phyloP scores from a whole-genome alignment of 2,888 invertebrate genomes.

The Andrena haemorrhoa region DNA sequence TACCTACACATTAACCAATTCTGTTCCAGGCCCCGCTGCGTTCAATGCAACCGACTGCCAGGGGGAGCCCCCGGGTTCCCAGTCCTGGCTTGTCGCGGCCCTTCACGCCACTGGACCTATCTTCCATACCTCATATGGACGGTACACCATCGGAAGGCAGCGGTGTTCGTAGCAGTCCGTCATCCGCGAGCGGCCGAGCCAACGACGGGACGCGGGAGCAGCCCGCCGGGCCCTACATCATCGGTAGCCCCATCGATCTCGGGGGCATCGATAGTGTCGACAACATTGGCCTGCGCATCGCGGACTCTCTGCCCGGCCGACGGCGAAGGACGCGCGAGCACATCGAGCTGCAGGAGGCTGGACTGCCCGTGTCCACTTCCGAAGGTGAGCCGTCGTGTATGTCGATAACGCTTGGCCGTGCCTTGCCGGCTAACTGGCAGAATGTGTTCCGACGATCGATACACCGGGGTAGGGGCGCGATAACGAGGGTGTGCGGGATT shows the following conservation, averaged over 20 bases:
- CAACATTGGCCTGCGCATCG: slow-evolving; percentile 78
- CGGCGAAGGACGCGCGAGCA: slow-evolving; percentile 78
- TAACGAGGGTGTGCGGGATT: background rate
- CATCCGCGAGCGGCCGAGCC: slow-evolving; percentile 50
- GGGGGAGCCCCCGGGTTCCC: slow-evolving; percentile 79
- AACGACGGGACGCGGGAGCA: slow-evolving; percentile 47
- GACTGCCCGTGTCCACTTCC: slow-evolving; percentile 49
- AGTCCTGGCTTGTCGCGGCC: slow-evolving; percentile 76
- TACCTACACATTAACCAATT: slow-evolving; percentile 19
- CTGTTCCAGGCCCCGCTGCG: slow-evolving; percentile 81
- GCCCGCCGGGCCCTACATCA: slow-evolving; percentile 78
- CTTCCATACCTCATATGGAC: slow-evolving; percentile 84
- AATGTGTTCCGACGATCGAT: slow-evolving; percentile 4
- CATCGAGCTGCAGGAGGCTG: slow-evolving; percentile 81
- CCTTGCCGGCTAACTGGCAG: no score
- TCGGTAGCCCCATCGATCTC: slow-evolving; percentile 83
- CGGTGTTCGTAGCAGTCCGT: slow-evolving; percentile 63
- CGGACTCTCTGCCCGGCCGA: slow-evolving; percentile 65
- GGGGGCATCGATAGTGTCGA: slow-evolving; percentile 83
- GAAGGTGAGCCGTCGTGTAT: slow-evolving; percentile 64
- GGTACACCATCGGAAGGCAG: slow-evolving; percentile 77
- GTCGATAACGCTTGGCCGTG: background rate
- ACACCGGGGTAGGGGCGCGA: no score
- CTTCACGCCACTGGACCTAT: slow-evolving; percentile 83
- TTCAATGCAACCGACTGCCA: slow-evolving; percentile 82